Evolutionary conservation across 2,888 invertebrate species (phyloP).

Genomic region (Drosophila percnosoma): DNA sequence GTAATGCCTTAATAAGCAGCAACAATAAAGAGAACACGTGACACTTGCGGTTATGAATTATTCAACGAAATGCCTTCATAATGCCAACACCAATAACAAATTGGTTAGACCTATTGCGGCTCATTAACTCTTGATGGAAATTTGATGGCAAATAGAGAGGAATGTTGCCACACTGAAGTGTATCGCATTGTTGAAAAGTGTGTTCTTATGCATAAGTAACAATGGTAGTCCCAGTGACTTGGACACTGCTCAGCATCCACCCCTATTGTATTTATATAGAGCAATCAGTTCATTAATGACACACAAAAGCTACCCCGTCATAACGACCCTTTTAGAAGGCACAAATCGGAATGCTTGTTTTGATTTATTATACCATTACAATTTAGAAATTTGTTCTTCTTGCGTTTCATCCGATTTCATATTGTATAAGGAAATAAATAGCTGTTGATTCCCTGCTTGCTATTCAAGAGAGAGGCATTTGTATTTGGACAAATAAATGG

Average conservation of each 20-base stretch:
- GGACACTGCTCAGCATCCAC: conserved; percentile 58
- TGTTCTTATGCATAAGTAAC: conserved; percentile 21
- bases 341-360: conserved; percentile 21
- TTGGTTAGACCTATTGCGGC: conserved; percentile 71
- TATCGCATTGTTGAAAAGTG: conserved; percentile 27
- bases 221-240: conserved; percentile 13
- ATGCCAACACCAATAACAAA: conserved; percentile 61
- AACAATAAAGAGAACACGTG: conserved; percentile 70
- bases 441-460: conserved; percentile 20
- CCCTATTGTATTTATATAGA: conserved; percentile 54
- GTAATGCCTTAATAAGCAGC: conserved; percentile 62
- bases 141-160: conserved; percentile 39
- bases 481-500: not conserved
- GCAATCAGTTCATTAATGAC: conserved; percentile 64
- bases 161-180: conserved; percentile 37
- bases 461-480: not conserved
- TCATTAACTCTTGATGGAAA: conserved; percentile 82
- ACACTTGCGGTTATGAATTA: conserved; percentile 72
- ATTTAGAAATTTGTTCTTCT: conserved; percentile 42
- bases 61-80: conserved; percentile 37
- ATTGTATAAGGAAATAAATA: conserved; percentile 33
- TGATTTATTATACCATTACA: conserved; percentile 70
- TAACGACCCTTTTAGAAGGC: conserved; percentile 64
- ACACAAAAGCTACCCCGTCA: conserved; percentile 56
- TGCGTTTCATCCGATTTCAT: conserved; percentile 50